A percentile compares a stretch with the other conserved stretches of the same genome.
Evolutionary conservation across 2,888 invertebrate genomes (phyloP).

Genomic region (Protodeltote pygarga): DNA sequence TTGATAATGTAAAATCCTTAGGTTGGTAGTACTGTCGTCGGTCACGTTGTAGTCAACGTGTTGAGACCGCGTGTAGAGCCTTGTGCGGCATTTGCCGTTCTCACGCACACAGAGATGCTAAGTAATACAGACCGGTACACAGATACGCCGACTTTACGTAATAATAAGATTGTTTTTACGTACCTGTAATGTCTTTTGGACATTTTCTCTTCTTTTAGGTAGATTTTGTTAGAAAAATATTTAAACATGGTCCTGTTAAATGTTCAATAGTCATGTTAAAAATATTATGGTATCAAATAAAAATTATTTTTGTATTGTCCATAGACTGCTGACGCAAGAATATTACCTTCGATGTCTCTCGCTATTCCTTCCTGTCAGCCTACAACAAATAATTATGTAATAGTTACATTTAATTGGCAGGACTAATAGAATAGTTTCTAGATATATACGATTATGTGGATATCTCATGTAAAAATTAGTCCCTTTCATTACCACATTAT

Average conservation of each 20-base stretch:
- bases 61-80: conserved; percentile 69
- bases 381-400: conserved; percentile 73
- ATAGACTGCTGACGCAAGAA: conserved; percentile 71
- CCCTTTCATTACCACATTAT: conserved; percentile 9
- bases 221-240: not conserved
- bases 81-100: conserved; percentile 59
- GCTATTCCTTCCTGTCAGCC: conserved; percentile 64
- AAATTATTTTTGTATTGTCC: conserved; percentile 72
- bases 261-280: too few relatives aligned
- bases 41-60: conserved; percentile 84
- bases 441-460: conserved; percentile 40
- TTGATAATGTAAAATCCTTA: conserved; percentile 54
- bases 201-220: conserved; percentile 9
- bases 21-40: conserved; percentile 68
- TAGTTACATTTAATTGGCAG: conserved; percentile 49
- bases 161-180: conserved; percentile 26
- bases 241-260: too few relatives aligned
- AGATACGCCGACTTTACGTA: conserved; percentile 5
- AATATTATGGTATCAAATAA: too few relatives aligned
- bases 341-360: conserved; percentile 70
- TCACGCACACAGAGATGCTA: conserved; percentile 53
- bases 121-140: conserved; percentile 25
- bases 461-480: conserved; percentile 20
- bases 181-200: not conserved
- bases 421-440: conserved; percentile 42